phyloP scores from a whole-genome alignment of 2,888 invertebrate species.

The Axea sp. region DNA sequence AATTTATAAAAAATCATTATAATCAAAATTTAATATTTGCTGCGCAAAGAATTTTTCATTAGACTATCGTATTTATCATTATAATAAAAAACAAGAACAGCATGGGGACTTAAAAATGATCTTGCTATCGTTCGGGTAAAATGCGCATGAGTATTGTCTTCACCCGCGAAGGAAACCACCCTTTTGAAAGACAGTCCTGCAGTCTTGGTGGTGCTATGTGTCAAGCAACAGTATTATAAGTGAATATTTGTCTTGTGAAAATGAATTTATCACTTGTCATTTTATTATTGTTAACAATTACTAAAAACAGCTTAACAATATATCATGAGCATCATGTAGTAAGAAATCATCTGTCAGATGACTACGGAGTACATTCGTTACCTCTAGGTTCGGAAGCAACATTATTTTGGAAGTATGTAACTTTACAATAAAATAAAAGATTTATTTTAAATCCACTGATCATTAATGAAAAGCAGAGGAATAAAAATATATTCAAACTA shows the following conservation, averaged over 20 bases:
- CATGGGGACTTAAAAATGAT: constrained; percentile 9
- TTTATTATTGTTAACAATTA: constrained; percentile 36
- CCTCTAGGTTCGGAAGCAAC: constrained; percentile 75
- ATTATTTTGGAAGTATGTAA: constrained; percentile 76
- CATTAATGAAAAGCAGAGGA: no score
- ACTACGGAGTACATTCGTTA: constrained; percentile 69
- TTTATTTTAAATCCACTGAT: no score
- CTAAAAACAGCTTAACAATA: constrained; percentile 20
- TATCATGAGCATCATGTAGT: constrained; percentile 32
- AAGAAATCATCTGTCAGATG: constrained; percentile 25
- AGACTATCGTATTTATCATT: constrained; percentile 45
- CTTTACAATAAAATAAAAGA: no score
- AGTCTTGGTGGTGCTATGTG: constrained; percentile 20
- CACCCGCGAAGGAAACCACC: constrained; percentile 50
- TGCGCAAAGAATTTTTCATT: constrained; percentile 48
- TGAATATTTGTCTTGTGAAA: constrained; percentile 2
- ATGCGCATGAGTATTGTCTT: constrained; percentile 57
- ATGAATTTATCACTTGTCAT: constrained; percentile 30
- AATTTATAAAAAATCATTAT: background rate
- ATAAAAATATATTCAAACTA: no score
- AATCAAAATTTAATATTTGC: background rate
- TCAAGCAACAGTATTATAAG: constrained; percentile 16
- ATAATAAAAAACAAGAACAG: background rate
- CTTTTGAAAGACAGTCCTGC: constrained; percentile 41
- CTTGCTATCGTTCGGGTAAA: constrained; percentile 17